A percentile compares a stretch with the other conserved stretches of the same genome.
phyloP scores from a whole-genome alignment of 30 jellyfish, hydroid and myxozoan genomes.

The Hydra vulgaris region DNA sequence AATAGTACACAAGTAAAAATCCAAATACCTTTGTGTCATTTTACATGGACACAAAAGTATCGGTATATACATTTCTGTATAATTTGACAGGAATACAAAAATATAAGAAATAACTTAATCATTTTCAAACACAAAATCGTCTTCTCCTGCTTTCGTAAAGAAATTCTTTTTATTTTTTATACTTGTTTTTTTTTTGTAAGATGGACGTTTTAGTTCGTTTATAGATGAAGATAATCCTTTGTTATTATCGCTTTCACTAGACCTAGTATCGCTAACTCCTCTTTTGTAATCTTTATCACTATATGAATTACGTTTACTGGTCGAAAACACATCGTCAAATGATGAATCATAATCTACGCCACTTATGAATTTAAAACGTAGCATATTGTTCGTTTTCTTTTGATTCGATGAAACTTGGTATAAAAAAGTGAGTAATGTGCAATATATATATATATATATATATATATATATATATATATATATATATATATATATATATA shows the following conservation, averaged over 20 bases:
- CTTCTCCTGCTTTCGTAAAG: not conserved
- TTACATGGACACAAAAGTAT: not conserved
- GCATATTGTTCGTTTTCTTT: not conserved
- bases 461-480: too few relatives aligned
- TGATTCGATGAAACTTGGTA: not conserved
- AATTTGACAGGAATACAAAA: not conserved
- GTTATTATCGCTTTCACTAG: not conserved
- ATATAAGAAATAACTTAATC: not conserved
- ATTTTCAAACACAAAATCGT: not conserved
- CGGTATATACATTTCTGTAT: not conserved
- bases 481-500: too few relatives aligned
- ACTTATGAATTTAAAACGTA: not conserved
- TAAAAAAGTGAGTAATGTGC: too few relatives aligned
- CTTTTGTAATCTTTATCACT: not conserved
- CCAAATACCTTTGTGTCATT: not conserved
- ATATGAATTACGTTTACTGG: not conserved
- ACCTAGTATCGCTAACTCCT: not conserved
- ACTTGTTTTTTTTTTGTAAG: not conserved
- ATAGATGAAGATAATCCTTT: not conserved
- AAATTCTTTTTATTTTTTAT: too few relatives aligned
- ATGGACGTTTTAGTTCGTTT: not conserved
- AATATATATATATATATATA: too few relatives aligned
- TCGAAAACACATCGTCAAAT: not conserved
- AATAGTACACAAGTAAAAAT: too few relatives aligned
- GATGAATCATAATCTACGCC: slow-evolving; percentile 9